Evolutionary conservation across 2,888 invertebrate species (phyloP).

Genomic region (Ornithoptera priamus): DNA sequence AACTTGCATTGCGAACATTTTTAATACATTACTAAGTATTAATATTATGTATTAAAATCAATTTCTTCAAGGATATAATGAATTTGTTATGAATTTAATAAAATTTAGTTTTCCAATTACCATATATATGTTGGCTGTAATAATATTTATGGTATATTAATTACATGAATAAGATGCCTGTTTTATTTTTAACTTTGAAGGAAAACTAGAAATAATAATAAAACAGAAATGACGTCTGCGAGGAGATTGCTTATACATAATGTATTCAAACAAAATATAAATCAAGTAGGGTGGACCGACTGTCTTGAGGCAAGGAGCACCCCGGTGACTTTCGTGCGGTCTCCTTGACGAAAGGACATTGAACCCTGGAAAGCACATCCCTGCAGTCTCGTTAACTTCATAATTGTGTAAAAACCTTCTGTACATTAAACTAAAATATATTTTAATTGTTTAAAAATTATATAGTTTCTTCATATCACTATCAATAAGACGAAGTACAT

Average conservation of each 20-base stretch:
- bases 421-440: not conserved
- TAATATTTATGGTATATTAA: not conserved
- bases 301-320: conserved; percentile 47
- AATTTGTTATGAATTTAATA: too few relatives aligned
- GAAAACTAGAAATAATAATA: not conserved
- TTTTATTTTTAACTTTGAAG: not conserved
- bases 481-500: too few relatives aligned
- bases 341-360: conserved; percentile 59
- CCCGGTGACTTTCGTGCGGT: conserved; percentile 59
- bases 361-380: conserved; percentile 67
- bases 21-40: too few relatives aligned
- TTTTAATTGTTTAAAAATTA: not conserved
- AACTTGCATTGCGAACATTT: too few relatives aligned
- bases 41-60: too few relatives aligned
- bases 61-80: too few relatives aligned
- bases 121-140: too few relatives aligned
- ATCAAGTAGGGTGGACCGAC: conserved; percentile 24
- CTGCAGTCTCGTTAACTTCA: conserved; percentile 52
- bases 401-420: not conserved
- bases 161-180: not conserved
- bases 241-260: conserved; percentile 6
- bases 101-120: too few relatives aligned
- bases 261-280: conserved; percentile 15
- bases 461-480: not conserved
- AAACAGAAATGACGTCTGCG: not conserved